Evolutionary conservation across 2,888 invertebrate genomes (phyloP), one percentile per base, ranked within the genome.

Genomic region (Blomia tropicalis): DNA sequence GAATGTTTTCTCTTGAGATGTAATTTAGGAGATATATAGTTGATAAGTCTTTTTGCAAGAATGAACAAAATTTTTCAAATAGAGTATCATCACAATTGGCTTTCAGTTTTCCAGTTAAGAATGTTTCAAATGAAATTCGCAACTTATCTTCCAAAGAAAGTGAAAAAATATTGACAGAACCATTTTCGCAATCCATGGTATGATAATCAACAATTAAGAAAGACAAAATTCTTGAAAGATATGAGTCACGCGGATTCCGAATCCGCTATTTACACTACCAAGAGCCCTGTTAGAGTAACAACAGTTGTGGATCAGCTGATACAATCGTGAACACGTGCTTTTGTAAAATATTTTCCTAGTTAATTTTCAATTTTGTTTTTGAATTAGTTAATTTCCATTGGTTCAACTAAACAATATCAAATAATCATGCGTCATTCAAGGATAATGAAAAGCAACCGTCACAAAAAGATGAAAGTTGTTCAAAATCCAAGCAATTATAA

Each of bases 301-400:
- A n/a, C n/a, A n/a, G 51, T 11, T 7, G 11, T 27, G 14, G 51
- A 7, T 7, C 51, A 14, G 22, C 51, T 47, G 51, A 47, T 47
- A 25, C 27, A 22, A 47, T 14, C 22, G 51, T 47, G 23, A 19
- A 27, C 51, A 47, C 51, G n/a, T 14, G 17, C 17, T 36, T 36
- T 36, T 17, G 51, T 7, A 11, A 47, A 47, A 14, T 19, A n/a
- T 47, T 47, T 25, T 47, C 27, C 22, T 47, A 27, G 7, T 14
- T 47, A 27, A 22, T 19, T 47, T 19, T 14, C 51, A 47, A 7
- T 47, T 47, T 19, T 47, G 36, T 47, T 58, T 88, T 89, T 64
- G 87, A 47, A 11, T 27, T 19, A 14, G 7, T 27, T 27, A 19
- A 47, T 27, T 47, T 27, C 17, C 7, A 36, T 36, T 36, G 36